Evolutionary conservation across 1,140 invertebrate species (phyloP).

Genomic region (Hyposmocoma kahamanoa): DNA sequence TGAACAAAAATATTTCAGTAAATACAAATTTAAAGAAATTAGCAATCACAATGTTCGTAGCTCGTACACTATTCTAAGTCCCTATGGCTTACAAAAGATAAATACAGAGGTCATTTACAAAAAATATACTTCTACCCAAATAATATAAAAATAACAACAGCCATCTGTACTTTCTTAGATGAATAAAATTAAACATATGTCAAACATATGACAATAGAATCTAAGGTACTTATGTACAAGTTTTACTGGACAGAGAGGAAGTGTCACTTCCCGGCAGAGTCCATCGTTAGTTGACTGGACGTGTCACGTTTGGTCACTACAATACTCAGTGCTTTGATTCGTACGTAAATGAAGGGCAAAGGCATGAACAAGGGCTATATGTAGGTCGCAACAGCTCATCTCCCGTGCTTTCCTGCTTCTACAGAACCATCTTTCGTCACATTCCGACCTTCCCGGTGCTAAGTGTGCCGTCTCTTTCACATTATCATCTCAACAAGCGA

Average conservation of each 20-base stretch:
- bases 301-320: conserved; percentile 53
- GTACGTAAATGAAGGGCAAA: conserved; percentile 28
- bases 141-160: conserved; percentile 74
- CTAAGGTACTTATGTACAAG: conserved; percentile 67
- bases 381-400: conserved; percentile 11
- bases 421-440: no score
- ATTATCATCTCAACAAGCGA: conserved; percentile 45
- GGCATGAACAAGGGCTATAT: conserved; percentile 29
- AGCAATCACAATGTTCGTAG: conserved; percentile 68
- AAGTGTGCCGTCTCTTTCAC: conserved; percentile 24
- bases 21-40: conserved; percentile 58
- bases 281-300: conserved; percentile 43
- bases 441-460: conserved; percentile 9
- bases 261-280: conserved; percentile 24
- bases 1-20: conserved; percentile 56
- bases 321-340: conserved; percentile 26
- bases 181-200: conserved; percentile 74
- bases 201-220: conserved; percentile 72
- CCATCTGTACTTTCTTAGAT: conserved; percentile 73
- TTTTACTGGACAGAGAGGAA: conserved; percentile 44
- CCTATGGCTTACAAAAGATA: conserved; percentile 70
- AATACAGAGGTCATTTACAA: conserved; percentile 73
- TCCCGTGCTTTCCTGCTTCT: conserved; percentile 15
- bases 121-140: conserved; percentile 72
- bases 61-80: conserved; percentile 64